Evolutionary conservation across 2,113 vertebrate genomes (phyloP).

Genomic region (Eptesicus fuscus): DNA sequence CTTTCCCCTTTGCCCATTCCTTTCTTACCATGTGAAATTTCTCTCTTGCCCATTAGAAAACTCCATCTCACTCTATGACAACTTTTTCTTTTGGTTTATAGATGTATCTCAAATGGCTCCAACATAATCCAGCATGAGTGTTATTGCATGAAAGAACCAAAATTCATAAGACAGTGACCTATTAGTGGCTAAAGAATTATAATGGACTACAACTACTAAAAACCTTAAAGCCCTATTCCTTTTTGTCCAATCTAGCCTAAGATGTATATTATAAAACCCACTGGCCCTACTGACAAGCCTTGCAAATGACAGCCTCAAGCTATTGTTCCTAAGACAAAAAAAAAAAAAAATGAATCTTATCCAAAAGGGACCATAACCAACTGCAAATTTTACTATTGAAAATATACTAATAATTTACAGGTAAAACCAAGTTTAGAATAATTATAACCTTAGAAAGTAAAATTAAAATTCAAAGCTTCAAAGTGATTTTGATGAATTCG

Average conservation of each 20-base stretch:
- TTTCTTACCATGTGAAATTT: background rate
- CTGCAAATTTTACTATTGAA: background rate
- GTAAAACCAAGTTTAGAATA: background rate
- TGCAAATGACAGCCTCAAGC: background rate
- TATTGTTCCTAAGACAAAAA: background rate
- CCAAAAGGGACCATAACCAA: background rate
- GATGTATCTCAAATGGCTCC: background rate
- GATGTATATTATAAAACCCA: background rate
- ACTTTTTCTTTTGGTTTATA: background rate
- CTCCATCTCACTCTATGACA: background rate
- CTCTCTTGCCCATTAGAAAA: background rate
- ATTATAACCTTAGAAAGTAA: background rate
- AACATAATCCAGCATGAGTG: background rate
- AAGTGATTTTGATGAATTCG: constrained; percentile 29
- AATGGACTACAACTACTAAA: background rate
- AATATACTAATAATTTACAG: background rate
- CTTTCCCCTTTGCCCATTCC: background rate
- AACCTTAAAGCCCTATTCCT: background rate
- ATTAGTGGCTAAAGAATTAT: background rate
- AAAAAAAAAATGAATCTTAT: background rate
- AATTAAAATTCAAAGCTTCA: constrained; percentile 14
- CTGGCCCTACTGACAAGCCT: background rate
- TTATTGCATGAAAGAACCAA: background rate
- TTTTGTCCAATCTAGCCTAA: background rate
- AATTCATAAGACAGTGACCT: background rate